A percentile compares a stretch with the other conserved stretches of the same genome.
Evolutionary conservation across 2,113 vertebrate species (phyloP).

Genomic region (Engraulis encrasicolus): DNA sequence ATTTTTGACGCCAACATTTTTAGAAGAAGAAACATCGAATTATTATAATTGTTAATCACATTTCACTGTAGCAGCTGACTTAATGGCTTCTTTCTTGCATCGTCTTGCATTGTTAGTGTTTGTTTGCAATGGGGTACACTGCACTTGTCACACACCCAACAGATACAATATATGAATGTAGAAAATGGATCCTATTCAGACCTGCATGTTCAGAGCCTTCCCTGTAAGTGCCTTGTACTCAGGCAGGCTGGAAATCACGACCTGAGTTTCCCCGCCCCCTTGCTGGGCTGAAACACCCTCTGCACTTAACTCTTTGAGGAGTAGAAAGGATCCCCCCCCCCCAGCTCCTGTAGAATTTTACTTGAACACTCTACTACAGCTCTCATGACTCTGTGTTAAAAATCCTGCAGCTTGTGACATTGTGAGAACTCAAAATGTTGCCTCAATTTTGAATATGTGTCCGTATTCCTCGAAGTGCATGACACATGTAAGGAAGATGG

Average conservation of each 20-base stretch:
- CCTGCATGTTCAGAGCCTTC: neutral
- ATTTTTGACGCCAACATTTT: neutral
- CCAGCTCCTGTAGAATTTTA: too few species aligned
- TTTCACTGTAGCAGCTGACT: neutral
- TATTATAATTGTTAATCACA: neutral
- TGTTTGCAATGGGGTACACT: neutral
- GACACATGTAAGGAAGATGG: too few species aligned
- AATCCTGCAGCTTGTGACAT: too few species aligned
- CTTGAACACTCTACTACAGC: too few species aligned
- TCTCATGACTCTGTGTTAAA: too few species aligned
- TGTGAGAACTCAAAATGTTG: too few species aligned
- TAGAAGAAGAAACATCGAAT: neutral
- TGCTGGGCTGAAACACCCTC: neutral
- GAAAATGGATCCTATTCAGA: constrained; percentile 36
- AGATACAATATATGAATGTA: constrained; percentile 52
- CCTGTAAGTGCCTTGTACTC: neutral
- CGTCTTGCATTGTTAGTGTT: neutral
- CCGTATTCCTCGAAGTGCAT: too few species aligned
- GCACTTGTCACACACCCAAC: neutral
- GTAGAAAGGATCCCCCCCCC: too few species aligned
- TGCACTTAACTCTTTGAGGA: neutral
- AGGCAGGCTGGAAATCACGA: neutral
- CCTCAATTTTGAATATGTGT: too few species aligned
- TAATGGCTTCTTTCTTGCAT: neutral
- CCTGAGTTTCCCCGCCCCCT: neutral